Percentiles rank a stretch among this genome's conserved stretches.
phyloP scores from a whole-genome alignment of 2,888 invertebrate genomes.

The Sympetrum striolatum region DNA sequence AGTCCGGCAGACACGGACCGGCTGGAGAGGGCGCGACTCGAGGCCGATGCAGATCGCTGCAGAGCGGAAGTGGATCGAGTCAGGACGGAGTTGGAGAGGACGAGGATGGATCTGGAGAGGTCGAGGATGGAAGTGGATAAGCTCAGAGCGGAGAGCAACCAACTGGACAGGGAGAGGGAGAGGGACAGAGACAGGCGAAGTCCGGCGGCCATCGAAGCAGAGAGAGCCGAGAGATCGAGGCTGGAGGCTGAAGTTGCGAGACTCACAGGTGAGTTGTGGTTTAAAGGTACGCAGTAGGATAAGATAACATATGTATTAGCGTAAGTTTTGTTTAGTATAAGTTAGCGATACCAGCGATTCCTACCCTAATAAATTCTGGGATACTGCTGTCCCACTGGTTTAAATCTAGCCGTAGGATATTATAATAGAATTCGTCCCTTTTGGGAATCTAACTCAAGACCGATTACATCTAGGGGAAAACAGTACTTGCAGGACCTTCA shows the following conservation, averaged over 20 bases:
- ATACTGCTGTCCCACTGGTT: no score
- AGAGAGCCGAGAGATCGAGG: conserved; percentile 19
- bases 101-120: conserved; percentile 81
- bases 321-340: no score
- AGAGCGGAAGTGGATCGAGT: conserved; percentile 77
- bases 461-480: no score
- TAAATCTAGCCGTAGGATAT: no score
- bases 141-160: conserved; percentile 7
- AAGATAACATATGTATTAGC: no score
- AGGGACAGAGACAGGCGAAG: conserved; percentile 12
- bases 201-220: conserved; percentile 24
- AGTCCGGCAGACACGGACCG: conserved; percentile 50
- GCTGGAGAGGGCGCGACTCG: conserved; percentile 3
- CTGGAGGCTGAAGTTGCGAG: conserved; percentile 19
- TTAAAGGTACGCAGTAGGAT: no score
- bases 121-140: conserved; percentile 75
- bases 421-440: no score
- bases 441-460: no score
- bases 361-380: no score
- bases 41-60: conserved; percentile 36
- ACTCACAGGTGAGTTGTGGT: conserved; percentile 1
- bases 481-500: no score
- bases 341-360: no score
- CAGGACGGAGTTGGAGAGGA: conserved; percentile 80
- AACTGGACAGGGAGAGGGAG: neutral